These are phyloP conservation scores for Thinocorus orbignyianus DNA, from an alignment of 2,113 vertebrate genomes.

Conservation along the genomic window DNA sequence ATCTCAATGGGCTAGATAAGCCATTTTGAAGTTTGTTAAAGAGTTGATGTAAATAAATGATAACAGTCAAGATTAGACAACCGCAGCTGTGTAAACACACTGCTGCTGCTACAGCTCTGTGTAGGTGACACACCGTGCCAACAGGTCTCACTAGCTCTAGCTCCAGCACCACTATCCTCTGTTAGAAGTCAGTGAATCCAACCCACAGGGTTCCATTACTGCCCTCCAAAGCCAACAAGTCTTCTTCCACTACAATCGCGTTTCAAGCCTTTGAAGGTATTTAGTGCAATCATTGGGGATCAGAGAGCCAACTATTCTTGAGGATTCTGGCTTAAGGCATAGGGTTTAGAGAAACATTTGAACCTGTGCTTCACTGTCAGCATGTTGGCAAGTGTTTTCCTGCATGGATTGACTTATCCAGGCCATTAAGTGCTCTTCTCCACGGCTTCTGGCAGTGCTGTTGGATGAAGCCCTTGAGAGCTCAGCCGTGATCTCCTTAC, in stretches of 20 bases:
- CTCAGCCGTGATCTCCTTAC: rapidly evolving
- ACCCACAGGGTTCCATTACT: neutral
- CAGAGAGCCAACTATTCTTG: neutral
- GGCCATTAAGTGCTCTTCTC: neutral
- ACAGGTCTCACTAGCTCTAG: neutral
- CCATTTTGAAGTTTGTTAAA: neutral
- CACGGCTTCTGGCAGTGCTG: neutral
- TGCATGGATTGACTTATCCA: neutral
- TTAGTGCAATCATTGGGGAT: neutral
- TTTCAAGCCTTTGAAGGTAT: neutral
- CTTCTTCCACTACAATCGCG: neutral
- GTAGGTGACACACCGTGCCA: neutral
- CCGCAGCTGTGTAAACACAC: neutral
- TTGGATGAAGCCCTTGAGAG: neutral
- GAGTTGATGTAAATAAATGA: neutral
- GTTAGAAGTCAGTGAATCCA: neutral
- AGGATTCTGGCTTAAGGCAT: neutral
- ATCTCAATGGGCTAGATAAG: neutral
- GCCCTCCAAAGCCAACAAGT: neutral
- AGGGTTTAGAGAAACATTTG: neutral
- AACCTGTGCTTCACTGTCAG: neutral
- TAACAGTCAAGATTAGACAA: neutral
- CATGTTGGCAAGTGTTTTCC: neutral
- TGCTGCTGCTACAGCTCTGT: neutral
- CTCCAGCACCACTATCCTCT: neutral